Conservation (phyloP, 1,140 invertebrate genomes). For the Pissodes strobi region DNA sequence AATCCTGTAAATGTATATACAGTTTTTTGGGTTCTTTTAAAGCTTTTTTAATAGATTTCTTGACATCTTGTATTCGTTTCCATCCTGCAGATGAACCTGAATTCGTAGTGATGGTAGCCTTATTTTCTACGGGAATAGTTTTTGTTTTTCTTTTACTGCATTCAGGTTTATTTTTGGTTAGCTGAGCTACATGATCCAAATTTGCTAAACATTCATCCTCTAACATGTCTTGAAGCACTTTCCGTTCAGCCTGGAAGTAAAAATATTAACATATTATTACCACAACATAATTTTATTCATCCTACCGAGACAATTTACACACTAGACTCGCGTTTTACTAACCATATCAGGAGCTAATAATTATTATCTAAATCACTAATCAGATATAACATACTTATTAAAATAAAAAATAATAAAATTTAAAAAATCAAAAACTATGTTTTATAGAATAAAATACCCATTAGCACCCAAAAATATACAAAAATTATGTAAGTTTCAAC, state of each 20-base stretch:
- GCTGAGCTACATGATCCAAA: conserved; percentile 31
- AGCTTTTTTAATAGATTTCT: conserved; percentile 26
- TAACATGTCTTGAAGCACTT: conserved; percentile 33
- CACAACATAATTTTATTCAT: no score
- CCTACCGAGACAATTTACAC: no score
- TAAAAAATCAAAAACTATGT: no score
- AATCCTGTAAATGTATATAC: conserved; percentile 25
- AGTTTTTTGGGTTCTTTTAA: conserved; percentile 29
- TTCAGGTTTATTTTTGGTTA: not conserved
- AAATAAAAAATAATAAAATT: no score
- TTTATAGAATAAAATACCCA: no score
- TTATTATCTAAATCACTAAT: no score
- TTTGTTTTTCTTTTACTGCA: conserved; percentile 8
- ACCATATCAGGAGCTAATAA: no score
- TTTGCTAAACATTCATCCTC: conserved; percentile 42
- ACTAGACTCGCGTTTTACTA: no score
- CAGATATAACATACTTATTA: no score
- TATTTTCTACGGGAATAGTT: not conserved
- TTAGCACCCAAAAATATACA: no score
- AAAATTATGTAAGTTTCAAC: no score
- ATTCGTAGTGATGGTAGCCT: not conserved
- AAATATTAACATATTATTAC: no score
- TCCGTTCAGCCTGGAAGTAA: conserved; percentile 16
- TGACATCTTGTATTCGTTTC: conserved; percentile 38
- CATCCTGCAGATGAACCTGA: conserved; percentile 28